These are phyloP conservation scores for Aldrovandia affinis DNA, from an alignment of 2,797 vertebrate species.

Conservation along the genomic window DNA sequence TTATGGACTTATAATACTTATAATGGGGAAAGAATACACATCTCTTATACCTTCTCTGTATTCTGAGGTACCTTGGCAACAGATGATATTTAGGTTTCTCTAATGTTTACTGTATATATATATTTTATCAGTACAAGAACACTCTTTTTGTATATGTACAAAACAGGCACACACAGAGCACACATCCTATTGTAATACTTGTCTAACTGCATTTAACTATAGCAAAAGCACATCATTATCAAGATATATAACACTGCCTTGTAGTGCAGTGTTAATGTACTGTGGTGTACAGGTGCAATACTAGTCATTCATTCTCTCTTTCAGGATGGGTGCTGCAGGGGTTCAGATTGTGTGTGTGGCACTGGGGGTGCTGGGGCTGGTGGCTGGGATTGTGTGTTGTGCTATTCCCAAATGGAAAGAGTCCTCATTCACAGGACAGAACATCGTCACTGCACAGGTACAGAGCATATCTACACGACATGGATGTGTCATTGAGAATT, in stretches of 20 bases:
- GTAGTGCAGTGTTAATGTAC: neutral
- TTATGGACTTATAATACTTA: neutral
- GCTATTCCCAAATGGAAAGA: constrained; percentile 72
- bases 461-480: neutral
- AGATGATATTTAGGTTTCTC: neutral
- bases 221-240: neutral
- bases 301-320: neutral
- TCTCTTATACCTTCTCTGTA: neutral
- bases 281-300: neutral
- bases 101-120: neutral
- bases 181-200: neutral
- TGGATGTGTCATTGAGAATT: no score
- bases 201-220: neutral
- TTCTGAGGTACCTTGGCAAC: neutral
- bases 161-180: neutral
- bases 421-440: constrained; percentile 66
- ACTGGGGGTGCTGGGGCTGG: constrained; percentile 68
- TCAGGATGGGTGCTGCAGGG: constrained; percentile 70
- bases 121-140: neutral
- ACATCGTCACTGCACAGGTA: constrained; percentile 76
- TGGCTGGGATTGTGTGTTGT: constrained; percentile 69
- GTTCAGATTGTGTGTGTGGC: constrained; percentile 71
- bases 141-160: neutral
- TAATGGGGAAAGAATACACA: neutral
- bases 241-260: neutral